Percentiles rank a stretch among this genome's conserved stretches.
phyloP scores from a whole-genome alignment of 2,888 invertebrate genomes.

The Microplitis manilae region DNA sequence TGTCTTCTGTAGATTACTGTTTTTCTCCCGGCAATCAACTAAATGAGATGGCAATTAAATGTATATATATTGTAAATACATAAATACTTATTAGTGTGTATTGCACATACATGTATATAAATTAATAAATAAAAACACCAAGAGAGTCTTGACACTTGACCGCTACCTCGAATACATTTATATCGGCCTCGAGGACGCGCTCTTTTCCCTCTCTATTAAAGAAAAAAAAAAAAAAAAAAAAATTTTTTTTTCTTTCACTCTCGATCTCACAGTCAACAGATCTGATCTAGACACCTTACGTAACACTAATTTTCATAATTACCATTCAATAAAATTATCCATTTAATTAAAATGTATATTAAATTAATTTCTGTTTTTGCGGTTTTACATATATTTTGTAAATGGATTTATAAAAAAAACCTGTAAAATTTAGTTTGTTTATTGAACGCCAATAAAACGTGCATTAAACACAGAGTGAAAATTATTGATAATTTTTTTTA shows the following conservation, averaged over 20 bases:
- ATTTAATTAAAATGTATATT: neutral
- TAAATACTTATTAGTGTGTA: too few relatives aligned
- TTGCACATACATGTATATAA: too few relatives aligned
- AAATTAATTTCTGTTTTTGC: neutral
- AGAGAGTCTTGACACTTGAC: conserved; percentile 54
- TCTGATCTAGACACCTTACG: neutral
- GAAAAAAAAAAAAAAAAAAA: neutral
- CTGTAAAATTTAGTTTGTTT: too few relatives aligned
- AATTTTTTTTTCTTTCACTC: neutral
- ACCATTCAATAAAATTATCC: neutral
- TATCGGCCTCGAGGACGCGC: conserved; percentile 21
- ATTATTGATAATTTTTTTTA: neutral
- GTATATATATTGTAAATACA: neutral
- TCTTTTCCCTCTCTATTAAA: conserved; percentile 12
- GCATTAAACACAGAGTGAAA: neutral
- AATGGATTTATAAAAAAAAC: too few relatives aligned
- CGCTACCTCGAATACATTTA: conserved; percentile 45
- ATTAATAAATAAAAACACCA: conserved; percentile 34
- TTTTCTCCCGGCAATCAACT: neutral
- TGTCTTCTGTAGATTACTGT: neutral
- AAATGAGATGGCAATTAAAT: neutral
- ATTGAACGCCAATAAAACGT: neutral
- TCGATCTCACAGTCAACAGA: neutral
- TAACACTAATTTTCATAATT: neutral
- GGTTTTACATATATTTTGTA: neutral